A percentile compares a stretch with the other conserved stretches of the same genome.
Evolutionary conservation across 2,888 invertebrate genomes (phyloP).

Genomic region (Meghimatium bilineatum): DNA sequence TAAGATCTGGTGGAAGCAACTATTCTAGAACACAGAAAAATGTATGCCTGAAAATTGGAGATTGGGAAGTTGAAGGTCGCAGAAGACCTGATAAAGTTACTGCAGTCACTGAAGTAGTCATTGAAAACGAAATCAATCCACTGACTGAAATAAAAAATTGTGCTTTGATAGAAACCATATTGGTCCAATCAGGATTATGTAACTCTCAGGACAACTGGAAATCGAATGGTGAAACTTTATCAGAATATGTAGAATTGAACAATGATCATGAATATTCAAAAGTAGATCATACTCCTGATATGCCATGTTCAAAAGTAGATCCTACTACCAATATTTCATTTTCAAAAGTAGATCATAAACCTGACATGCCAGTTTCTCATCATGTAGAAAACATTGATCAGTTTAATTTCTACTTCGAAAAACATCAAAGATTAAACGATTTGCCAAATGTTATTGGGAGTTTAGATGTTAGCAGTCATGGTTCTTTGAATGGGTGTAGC

Average conservation of each 20-base stretch:
- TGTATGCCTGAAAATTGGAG: no score
- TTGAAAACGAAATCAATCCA: neutral
- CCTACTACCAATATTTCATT: neutral
- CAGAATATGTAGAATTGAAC: neutral
- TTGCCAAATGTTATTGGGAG: no score
- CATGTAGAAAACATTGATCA: neutral
- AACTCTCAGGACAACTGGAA: neutral
- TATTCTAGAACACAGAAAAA: neutral
- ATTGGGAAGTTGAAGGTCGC: neutral
- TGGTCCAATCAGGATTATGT: neutral
- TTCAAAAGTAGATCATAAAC: neutral
- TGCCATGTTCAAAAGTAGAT: neutral
- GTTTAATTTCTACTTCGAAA: neutral
- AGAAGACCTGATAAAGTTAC: neutral
- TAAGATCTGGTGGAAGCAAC: neutral
- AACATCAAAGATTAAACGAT: neutral
- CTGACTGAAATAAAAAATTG: no score
- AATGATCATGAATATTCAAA: neutral
- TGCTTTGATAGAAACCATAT: neutral
- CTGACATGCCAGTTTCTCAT: neutral
- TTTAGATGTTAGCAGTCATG: no score
- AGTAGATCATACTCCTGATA: neutral
- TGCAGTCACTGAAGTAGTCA: neutral
- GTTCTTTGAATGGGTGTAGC: no score
- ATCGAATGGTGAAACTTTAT: neutral